Conservation (phyloP, 2,113 vertebrate species). For the Labeo rohita region DNA sequence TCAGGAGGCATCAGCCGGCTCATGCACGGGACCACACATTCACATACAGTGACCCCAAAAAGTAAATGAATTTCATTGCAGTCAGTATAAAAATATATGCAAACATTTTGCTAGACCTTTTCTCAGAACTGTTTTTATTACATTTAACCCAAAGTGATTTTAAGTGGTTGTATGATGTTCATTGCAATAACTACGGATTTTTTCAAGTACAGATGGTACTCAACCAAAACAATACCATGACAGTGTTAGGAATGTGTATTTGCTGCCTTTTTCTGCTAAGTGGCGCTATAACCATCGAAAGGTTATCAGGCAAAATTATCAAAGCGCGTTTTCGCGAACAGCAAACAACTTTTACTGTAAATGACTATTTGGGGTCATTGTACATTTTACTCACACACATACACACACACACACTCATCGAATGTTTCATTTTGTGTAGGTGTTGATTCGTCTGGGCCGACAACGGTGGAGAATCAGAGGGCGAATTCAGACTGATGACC, state of each 20-base stretch:
- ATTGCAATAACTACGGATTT: not conserved
- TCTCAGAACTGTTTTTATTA: not conserved
- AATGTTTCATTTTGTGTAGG: conserved; percentile 71
- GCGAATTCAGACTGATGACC: conserved; percentile 88
- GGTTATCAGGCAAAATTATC: too few species aligned
- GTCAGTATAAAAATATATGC: not conserved
- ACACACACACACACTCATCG: not conserved
- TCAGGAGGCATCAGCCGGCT: not conserved
- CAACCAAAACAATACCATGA: too few species aligned
- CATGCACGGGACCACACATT: conserved; percentile 4
- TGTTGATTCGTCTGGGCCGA: conserved; percentile 86
- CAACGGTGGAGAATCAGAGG: conserved; percentile 93
- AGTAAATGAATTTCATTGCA: not conserved
- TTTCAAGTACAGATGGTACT: not conserved
- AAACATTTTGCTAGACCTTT: not conserved
- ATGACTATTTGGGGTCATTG: not conserved
- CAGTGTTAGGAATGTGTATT: too few species aligned
- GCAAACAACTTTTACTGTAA: not conserved
- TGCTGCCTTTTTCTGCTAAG: too few species aligned
- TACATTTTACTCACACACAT: not conserved
- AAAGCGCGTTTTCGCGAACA: too few species aligned
- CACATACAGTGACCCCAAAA: not conserved
- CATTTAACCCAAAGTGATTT: not conserved
- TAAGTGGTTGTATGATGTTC: not conserved
- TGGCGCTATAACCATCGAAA: too few species aligned